A percentile compares a stretch with the other conserved stretches of the same genome.
phyloP scores from a whole-genome alignment of 2,113 vertebrate genomes.

The Herpailurus yagouaroundi region DNA sequence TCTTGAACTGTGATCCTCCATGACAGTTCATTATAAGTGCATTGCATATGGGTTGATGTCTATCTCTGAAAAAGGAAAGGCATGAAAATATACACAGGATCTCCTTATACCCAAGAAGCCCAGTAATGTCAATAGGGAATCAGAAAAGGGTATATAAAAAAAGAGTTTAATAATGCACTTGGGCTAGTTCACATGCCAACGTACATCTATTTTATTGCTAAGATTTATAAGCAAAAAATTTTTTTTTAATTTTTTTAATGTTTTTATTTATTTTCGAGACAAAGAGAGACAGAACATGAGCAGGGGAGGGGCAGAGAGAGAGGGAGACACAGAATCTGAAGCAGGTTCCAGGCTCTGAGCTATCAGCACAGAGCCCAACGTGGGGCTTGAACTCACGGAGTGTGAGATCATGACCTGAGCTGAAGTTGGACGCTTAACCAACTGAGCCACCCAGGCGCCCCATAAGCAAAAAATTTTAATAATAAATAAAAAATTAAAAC shows the following conservation, averaged over 20 bases:
- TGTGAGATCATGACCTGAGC: too few species aligned
- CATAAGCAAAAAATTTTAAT: not conserved
- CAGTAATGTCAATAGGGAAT: not conserved
- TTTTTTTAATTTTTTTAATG: not conserved
- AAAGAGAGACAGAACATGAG: too few species aligned
- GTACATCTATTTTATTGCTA: not conserved
- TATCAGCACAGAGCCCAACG: too few species aligned
- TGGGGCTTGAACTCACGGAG: rapidly evolving
- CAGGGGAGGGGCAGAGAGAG: too few species aligned
- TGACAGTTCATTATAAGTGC: not conserved
- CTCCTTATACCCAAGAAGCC: not conserved
- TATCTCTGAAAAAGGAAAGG: not conserved
- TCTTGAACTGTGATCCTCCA: not conserved
- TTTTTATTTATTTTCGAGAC: too few species aligned
- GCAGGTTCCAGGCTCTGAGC: too few species aligned
- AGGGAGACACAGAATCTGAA: too few species aligned
- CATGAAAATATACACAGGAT: not conserved
- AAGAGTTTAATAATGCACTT: not conserved
- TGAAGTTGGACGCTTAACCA: too few species aligned
- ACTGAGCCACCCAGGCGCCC: too few species aligned
- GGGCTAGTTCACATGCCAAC: not conserved
- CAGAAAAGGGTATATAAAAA: not conserved
- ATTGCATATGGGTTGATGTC: not conserved
- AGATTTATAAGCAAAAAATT: not conserved
- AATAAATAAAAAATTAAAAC: not conserved